phyloP scores from a whole-genome alignment of 2,113 vertebrate species.

The Grammomys dolichurus region DNA sequence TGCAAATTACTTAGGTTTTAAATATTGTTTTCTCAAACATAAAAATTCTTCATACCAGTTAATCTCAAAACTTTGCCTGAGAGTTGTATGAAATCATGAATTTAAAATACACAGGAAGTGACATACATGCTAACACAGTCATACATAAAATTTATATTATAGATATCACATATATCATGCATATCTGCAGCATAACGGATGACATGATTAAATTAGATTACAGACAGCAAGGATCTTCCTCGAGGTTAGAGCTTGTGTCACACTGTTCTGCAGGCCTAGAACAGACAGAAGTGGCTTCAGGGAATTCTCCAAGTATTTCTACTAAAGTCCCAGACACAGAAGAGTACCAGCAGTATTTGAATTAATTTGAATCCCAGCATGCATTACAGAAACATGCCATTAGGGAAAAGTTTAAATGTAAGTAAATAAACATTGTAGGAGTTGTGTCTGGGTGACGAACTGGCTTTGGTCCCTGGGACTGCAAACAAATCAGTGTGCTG shows the following conservation, averaged over 20 bases:
- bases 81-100: background rate
- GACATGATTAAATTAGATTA: background rate
- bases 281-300: background rate
- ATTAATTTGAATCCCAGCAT: background rate
- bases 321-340: background rate
- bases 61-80: background rate
- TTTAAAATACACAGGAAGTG: background rate
- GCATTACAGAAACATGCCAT: background rate
- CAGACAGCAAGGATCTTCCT: background rate
- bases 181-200: background rate
- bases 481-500: rapidly evolving
- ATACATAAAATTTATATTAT: background rate
- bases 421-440: background rate
- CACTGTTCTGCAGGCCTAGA: background rate
- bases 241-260: background rate
- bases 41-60: background rate
- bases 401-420: background rate
- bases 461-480: background rate
- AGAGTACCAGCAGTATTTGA: background rate
- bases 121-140: background rate
- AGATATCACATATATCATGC: background rate
- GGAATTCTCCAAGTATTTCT: background rate
- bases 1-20: background rate
- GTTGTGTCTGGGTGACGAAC: no score
- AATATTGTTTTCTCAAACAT: background rate